Conservation (phyloP, 2,797 vertebrate genomes). For the Sitta carolinensis region DNA sequence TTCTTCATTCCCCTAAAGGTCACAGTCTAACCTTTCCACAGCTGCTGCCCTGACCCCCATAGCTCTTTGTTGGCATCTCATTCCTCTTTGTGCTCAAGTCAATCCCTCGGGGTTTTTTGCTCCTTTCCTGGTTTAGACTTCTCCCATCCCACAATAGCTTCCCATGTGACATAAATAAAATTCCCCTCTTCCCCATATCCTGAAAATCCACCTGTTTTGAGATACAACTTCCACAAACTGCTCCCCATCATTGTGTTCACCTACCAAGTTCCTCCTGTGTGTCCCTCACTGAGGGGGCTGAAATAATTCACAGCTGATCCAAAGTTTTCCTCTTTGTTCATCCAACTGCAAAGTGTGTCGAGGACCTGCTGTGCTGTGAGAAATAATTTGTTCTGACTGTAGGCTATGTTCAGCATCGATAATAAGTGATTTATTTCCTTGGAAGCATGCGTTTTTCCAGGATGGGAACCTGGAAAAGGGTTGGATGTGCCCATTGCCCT, state of each 20-base stretch:
- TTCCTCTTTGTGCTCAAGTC: background rate
- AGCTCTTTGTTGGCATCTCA: background rate
- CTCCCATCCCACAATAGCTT: background rate
- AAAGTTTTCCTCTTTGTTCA: background rate
- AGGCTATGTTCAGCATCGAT: background rate
- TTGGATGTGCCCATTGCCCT: background rate
- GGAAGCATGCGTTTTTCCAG: background rate
- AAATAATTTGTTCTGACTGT: background rate
- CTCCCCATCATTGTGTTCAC: background rate
- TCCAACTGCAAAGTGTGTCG: background rate
- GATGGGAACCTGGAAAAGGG: background rate
- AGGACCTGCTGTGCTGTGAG: background rate
- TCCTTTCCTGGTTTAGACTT: background rate
- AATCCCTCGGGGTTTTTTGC: background rate
- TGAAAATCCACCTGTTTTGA: background rate
- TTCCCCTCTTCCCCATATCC: background rate
- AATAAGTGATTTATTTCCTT: background rate
- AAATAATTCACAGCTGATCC: background rate
- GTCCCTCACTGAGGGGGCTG: background rate
- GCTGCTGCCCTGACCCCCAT: background rate
- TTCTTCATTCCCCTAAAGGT: background rate
- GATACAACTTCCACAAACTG: background rate
- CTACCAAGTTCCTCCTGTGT: background rate
- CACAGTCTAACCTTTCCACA: background rate
- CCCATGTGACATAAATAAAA: background rate